Conservation (phyloP, 1,140 invertebrate genomes). For the Archivesica marissinica region DNA sequence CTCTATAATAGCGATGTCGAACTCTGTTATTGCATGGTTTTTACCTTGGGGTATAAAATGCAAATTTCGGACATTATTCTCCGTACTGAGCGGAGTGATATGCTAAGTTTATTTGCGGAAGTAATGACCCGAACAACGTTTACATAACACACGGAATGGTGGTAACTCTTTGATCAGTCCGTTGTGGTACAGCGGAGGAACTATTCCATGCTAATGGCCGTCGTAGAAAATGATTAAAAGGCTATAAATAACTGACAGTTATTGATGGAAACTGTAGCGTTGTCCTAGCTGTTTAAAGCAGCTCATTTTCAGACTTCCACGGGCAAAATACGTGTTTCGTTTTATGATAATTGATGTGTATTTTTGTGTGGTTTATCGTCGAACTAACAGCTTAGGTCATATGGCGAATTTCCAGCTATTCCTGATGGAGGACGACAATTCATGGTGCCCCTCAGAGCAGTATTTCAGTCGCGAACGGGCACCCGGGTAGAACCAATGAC, state of each 20-base stretch:
- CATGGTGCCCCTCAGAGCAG: too few relatives aligned
- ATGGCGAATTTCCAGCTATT: too few relatives aligned
- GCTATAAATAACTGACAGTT: constrained; percentile 1
- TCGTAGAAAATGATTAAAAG: constrained; percentile 31
- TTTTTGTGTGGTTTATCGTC: too few relatives aligned
- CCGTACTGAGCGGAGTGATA: not conserved
- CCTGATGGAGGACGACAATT: too few relatives aligned
- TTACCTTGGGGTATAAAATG: constrained; percentile 42
- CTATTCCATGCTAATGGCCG: constrained; percentile 26
- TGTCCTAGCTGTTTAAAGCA: too few relatives aligned
- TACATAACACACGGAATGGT: constrained; percentile 20
- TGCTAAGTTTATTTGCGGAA: constrained; percentile 28
- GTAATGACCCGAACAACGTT: constrained; percentile 25
- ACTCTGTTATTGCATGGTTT: not conserved
- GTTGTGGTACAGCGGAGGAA: constrained; percentile 7
- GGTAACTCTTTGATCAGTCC: constrained; percentile 10
- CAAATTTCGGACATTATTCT: constrained; percentile 39
- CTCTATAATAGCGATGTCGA: constrained; percentile 1
- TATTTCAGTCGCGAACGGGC: too few relatives aligned
- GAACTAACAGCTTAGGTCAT: too few relatives aligned
- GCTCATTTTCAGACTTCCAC: too few relatives aligned
- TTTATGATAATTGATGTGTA: too few relatives aligned
- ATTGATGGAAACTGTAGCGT: too few relatives aligned
- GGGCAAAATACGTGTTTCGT: too few relatives aligned
- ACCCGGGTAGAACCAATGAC: too few relatives aligned